These are phyloP conservation scores for Lepisosteus oculatus DNA, from an alignment of 2,113 vertebrate genomes.

Conservation along the genomic window DNA sequence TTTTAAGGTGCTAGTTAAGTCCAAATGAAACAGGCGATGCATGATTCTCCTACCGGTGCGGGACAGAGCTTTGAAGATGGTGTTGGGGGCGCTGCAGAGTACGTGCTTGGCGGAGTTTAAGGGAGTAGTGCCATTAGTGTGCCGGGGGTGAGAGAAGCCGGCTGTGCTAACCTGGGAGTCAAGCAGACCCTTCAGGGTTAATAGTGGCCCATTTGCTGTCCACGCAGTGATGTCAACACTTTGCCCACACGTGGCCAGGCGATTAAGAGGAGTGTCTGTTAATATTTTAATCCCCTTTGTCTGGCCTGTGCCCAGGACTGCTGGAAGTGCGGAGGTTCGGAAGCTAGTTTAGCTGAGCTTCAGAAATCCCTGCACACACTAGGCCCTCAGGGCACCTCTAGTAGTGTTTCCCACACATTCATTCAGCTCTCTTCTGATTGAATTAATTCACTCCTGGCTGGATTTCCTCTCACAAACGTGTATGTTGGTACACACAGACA, in stretches of 20 bases:
- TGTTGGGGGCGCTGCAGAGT: too few relatives aligned
- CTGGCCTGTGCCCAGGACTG: conserved; percentile 13
- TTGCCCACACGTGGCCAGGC: conserved; percentile 25
- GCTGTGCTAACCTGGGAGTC: not conserved
- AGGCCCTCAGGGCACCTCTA: too few relatives aligned
- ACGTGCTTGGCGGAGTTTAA: not conserved
- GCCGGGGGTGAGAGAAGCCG: not conserved
- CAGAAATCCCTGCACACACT: not conserved
- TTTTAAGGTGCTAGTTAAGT: too few relatives aligned
- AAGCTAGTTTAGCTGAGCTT: not conserved
- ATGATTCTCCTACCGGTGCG: too few relatives aligned
- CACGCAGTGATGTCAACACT: conserved; percentile 29
- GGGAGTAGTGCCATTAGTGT: not conserved
- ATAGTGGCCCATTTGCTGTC: conserved; percentile 20
- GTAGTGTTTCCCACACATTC: too few relatives aligned
- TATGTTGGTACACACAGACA: too few relatives aligned
- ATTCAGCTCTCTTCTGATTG: too few relatives aligned
- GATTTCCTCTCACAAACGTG: too few relatives aligned
- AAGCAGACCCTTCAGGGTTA: conserved; percentile 7
- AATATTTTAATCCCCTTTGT: conserved; percentile 46
- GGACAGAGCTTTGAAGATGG: too few relatives aligned
- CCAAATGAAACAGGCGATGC: too few relatives aligned
- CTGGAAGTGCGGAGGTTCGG: conserved; percentile 17
- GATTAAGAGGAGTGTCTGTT: conserved; percentile 46
- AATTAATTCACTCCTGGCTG: too few relatives aligned